Evolutionary conservation across 53 echinoderm and acorn worm genomes (phyloP).

Genomic region (Apostichopus leukothele): DNA sequence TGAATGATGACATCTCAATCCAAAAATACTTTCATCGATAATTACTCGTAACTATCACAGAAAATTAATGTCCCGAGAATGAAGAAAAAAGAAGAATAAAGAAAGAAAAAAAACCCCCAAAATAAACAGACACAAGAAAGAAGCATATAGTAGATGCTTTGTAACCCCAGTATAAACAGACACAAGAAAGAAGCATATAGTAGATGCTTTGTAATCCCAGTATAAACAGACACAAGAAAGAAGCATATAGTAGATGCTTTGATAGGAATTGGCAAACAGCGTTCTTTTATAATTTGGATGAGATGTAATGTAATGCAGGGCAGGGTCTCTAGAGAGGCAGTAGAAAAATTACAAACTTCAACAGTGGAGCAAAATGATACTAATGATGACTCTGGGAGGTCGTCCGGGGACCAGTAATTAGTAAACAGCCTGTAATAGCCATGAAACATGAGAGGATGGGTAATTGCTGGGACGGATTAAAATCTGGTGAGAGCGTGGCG

Average conservation of each 20-base stretch:
- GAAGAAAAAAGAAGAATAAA: neutral
- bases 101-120: neutral
- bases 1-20: conserved; percentile 32
- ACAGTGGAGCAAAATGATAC: conserved; percentile 18
- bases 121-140: neutral
- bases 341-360: conserved; percentile 27
- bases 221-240: neutral
- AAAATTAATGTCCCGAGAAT: neutral
- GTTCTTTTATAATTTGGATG: conserved; percentile 1
- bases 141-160: neutral
- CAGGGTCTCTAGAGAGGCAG: neutral
- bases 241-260: neutral
- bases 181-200: neutral
- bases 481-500: neutral
- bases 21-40: conserved; percentile 9
- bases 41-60: conserved; percentile 25
- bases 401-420: conserved; percentile 32
- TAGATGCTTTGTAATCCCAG: neutral
- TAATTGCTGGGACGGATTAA: conserved; percentile 22
- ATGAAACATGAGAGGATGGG: neutral
- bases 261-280: neutral
- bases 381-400: conserved; percentile 19
- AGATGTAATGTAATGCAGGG: conserved; percentile 31
- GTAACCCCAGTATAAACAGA: neutral
- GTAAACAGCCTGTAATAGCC: neutral